Evolutionary conservation across 1,140 invertebrate species (phyloP).

Genomic region (Tenebrio molitor): DNA sequence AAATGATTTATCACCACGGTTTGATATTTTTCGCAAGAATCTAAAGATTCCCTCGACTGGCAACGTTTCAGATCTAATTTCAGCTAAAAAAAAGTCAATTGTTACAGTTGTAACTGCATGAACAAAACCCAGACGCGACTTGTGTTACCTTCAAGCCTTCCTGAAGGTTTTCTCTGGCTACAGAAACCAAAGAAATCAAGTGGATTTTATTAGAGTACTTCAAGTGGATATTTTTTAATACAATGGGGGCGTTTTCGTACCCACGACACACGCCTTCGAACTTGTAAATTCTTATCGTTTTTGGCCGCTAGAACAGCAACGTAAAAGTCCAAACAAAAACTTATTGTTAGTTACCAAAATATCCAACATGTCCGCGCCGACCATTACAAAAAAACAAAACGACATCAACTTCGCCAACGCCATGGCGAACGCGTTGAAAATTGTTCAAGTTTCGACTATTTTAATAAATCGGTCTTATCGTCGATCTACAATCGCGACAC

Average conservation of each 20-base stretch:
- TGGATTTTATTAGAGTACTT: background rate
- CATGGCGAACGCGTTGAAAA: background rate
- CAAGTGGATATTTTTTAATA: background rate
- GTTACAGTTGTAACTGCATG: background rate
- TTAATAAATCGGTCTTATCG: background rate
- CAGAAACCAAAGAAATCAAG: background rate
- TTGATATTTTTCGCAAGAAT: constrained; percentile 38
- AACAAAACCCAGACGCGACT: too few species aligned
- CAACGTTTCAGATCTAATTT: constrained; percentile 11
- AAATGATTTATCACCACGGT: constrained; percentile 1
- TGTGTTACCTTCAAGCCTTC: constrained; percentile 18
- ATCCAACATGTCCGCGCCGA: background rate
- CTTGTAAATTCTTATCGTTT: constrained; percentile 16
- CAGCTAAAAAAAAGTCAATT: background rate
- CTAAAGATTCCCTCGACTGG: constrained; percentile 5
- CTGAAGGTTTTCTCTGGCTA: background rate
- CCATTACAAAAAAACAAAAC: background rate
- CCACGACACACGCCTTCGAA: background rate
- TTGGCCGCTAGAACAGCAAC: background rate
- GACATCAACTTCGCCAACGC: background rate
- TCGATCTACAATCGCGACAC: background rate
- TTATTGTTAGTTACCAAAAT: constrained; percentile 6
- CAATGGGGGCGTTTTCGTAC: background rate
- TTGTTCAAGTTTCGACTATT: background rate
- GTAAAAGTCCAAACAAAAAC: background rate